These are phyloP conservation scores for Drosophila mettleri DNA, from an alignment of 2,888 invertebrate genomes.

Conservation along the genomic window DNA sequence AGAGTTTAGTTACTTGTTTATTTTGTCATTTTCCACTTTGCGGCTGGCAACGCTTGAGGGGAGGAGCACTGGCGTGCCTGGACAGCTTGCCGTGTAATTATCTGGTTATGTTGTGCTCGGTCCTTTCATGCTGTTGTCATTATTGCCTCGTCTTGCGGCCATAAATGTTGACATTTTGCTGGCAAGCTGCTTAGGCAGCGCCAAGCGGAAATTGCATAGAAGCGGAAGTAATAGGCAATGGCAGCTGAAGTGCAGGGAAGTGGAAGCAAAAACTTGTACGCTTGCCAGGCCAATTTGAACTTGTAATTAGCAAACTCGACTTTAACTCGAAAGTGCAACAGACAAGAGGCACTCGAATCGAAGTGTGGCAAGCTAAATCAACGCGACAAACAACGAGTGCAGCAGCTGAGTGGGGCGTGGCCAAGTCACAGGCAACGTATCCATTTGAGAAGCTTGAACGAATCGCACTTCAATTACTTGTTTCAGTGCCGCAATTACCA, in stretches of 20 bases:
- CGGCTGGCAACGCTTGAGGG: slow-evolving; percentile 52
- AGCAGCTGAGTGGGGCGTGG: background rate
- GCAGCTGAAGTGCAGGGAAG: slow-evolving; percentile 21
- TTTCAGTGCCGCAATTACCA: slow-evolving; percentile 78
- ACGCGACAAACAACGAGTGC: slow-evolving; percentile 1
- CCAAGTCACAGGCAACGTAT: slow-evolving; percentile 28
- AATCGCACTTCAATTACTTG: slow-evolving; percentile 79
- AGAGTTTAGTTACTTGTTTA: no score
- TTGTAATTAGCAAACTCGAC: slow-evolving; percentile 69
- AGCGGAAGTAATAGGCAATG: slow-evolving; percentile 75
- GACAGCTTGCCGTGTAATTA: slow-evolving; percentile 71
- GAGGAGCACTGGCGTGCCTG: slow-evolving; percentile 16
- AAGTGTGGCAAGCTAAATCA: slow-evolving; percentile 45
- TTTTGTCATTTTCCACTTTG: slow-evolving; percentile 83
- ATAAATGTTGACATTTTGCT: slow-evolving; percentile 69
- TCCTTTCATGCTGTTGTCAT: slow-evolving; percentile 52
- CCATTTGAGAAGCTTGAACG: slow-evolving; percentile 48
- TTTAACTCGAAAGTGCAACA: slow-evolving; percentile 42
- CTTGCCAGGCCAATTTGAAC: slow-evolving; percentile 59
- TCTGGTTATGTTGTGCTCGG: slow-evolving; percentile 68
- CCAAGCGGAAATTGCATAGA: slow-evolving; percentile 75
- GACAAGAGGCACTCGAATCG: slow-evolving; percentile 39
- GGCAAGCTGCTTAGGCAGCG: slow-evolving; percentile 73
- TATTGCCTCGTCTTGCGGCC: slow-evolving; percentile 60
- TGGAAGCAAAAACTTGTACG: slow-evolving; percentile 12